Conservation (phyloP, 2,113 vertebrate genomes). For the Micromys minutus region DNA sequence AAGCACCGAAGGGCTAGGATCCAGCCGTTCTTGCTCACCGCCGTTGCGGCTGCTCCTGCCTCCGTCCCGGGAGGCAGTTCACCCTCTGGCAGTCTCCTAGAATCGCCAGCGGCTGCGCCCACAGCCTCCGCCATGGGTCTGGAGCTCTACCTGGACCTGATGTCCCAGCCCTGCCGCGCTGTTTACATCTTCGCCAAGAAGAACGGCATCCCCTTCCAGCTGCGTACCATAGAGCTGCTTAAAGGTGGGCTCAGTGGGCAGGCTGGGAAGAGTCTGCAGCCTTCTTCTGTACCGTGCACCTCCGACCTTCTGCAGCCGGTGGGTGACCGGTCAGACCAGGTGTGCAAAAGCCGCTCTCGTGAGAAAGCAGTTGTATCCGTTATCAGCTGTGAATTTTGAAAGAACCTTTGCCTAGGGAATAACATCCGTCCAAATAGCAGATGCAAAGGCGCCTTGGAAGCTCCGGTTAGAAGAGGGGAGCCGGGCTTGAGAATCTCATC, state of each 20-base stretch:
- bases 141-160: slow-evolving; percentile 91
- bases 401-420: not conserved
- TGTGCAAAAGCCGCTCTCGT: not conserved
- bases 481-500: not conserved
- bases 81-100: accelerated
- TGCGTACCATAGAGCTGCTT: slow-evolving; percentile 84
- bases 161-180: slow-evolving; percentile 90
- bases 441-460: not conserved
- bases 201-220: slow-evolving; percentile 88
- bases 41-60: accelerated
- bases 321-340: not conserved
- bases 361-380: not conserved
- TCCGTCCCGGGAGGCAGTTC: not conserved
- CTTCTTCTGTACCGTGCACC: accelerated
- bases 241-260: slow-evolving; percentile 82
- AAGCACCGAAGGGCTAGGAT: accelerated
- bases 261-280: not conserved
- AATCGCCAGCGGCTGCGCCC: not conserved
- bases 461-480: not conserved
- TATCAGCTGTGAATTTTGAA: not conserved
- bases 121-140: slow-evolving; percentile 68
- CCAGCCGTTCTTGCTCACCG: not conserved
- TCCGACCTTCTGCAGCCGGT: accelerated
- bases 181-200: slow-evolving; percentile 91
- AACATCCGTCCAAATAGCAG: not conserved